A percentile compares a stretch with the other conserved stretches of the same genome.
These are phyloP conservation scores for Acrobasis repandana DNA, from an alignment of 2,888 invertebrate genomes.

Conservation along the genomic window DNA sequence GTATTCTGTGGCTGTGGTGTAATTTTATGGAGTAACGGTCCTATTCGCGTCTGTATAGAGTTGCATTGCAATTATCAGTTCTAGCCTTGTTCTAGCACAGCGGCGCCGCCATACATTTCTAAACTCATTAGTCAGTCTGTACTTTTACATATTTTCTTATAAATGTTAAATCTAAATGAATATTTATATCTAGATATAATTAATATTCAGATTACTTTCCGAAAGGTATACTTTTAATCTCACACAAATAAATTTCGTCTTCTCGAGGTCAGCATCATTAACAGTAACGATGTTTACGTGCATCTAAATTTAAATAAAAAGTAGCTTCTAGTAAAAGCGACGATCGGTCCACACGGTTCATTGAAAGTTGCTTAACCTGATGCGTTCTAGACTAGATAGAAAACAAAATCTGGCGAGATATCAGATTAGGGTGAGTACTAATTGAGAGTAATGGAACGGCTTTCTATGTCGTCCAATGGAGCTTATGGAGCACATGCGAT, in stretches of 20 bases:
- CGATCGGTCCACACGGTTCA: background rate
- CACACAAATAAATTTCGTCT: background rate
- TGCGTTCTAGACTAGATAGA: background rate
- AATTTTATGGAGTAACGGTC: too few relatives aligned
- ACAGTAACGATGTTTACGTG: constrained; percentile 8
- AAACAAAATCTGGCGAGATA: constrained; percentile 3
- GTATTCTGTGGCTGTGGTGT: too few relatives aligned
- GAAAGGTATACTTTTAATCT: background rate
- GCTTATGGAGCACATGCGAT: background rate
- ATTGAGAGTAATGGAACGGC: background rate
- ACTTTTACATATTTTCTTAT: too few relatives aligned
- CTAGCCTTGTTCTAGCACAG: too few relatives aligned
- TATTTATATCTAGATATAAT: too few relatives aligned
- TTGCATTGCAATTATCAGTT: too few relatives aligned
- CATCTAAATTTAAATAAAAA: background rate
- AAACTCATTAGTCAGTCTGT: too few relatives aligned
- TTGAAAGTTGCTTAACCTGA: constrained; percentile 14
- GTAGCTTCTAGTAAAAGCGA: background rate
- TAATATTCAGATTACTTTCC: too few relatives aligned
- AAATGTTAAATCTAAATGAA: too few relatives aligned
- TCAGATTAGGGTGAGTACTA: background rate
- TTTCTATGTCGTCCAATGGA: background rate
- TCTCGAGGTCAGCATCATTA: constrained; percentile 1
- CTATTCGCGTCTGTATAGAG: too few relatives aligned
- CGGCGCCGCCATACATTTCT: too few relatives aligned